Evolutionary conservation across 64 coral and sea anemone species (phyloP).

Genomic region (Acropora tenuis): DNA sequence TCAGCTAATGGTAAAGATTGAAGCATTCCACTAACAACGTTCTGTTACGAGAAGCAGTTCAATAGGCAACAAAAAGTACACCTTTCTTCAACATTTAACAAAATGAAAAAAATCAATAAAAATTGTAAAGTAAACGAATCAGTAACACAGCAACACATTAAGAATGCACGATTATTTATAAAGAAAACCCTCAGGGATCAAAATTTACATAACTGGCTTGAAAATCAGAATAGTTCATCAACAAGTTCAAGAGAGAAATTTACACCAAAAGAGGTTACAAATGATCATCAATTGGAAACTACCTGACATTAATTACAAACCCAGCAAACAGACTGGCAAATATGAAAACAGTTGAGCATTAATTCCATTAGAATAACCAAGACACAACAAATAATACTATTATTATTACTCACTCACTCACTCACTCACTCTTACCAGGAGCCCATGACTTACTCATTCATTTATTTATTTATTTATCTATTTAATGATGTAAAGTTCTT

Average conservation of each 20-base stretch:
- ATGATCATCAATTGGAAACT: constrained; percentile 2
- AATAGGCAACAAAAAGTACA: background rate
- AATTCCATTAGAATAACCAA: background rate
- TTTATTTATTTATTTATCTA: no score
- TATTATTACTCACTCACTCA: no score
- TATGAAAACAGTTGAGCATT: background rate
- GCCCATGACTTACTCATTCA: no score
- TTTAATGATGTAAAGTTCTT: no score
- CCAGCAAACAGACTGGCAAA: background rate
- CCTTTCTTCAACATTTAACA: constrained; percentile 7
- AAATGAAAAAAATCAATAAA: background rate
- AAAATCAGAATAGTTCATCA: background rate
- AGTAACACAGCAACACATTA: background rate
- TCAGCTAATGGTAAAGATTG: no score
- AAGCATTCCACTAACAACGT: no score
- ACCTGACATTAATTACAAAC: background rate
- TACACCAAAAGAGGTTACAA: background rate
- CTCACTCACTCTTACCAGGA: no score
- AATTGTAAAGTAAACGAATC: constrained; percentile 7
- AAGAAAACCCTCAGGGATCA: constrained; percentile 2
- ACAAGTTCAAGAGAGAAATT: background rate
- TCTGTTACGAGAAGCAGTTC: background rate
- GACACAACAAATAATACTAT: no score
- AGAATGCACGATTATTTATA: constrained; percentile 8
- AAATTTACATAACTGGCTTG: constrained; percentile 10